A percentile compares a stretch with the other conserved stretches of the same genome.
Conservation (phyloP, 2,888 invertebrate species). For the Temnothorax unifasciatus region DNA sequence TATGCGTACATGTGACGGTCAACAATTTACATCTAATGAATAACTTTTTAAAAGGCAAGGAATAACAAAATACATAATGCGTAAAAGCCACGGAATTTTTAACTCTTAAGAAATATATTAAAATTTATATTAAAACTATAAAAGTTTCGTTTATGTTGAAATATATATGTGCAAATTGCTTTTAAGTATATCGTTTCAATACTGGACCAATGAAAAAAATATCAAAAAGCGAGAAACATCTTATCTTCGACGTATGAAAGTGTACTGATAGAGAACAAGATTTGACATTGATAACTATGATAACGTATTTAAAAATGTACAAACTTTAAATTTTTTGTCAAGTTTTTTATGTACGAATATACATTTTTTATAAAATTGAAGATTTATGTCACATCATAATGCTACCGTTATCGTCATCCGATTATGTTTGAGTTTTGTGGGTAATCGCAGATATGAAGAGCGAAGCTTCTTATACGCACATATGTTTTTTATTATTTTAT, state of each 20-base stretch:
- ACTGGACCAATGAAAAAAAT: not conserved
- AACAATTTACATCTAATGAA: constrained; percentile 39
- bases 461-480: not conserved
- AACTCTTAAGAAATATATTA: constrained; percentile 8
- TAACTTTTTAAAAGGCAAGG: constrained; percentile 13
- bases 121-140: not conserved
- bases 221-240: not conserved
- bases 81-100: not conserved
- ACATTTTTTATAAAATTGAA: not conserved
- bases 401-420: not conserved
- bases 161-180: not conserved
- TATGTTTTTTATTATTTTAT: not conserved
- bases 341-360: not conserved
- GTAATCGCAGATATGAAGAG: not conserved
- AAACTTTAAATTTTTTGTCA: not conserved
- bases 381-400: not conserved
- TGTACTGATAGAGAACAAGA: not conserved
- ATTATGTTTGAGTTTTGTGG: not conserved
- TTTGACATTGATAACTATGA: not conserved
- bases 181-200: not conserved
- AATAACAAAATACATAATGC: not conserved
- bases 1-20: constrained; percentile 47
- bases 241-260: not conserved
- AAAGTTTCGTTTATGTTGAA: not conserved
- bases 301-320: not conserved